Evolutionary conservation across 1,140 invertebrate species (phyloP).

Genomic region (Tetraneura akinire): DNA sequence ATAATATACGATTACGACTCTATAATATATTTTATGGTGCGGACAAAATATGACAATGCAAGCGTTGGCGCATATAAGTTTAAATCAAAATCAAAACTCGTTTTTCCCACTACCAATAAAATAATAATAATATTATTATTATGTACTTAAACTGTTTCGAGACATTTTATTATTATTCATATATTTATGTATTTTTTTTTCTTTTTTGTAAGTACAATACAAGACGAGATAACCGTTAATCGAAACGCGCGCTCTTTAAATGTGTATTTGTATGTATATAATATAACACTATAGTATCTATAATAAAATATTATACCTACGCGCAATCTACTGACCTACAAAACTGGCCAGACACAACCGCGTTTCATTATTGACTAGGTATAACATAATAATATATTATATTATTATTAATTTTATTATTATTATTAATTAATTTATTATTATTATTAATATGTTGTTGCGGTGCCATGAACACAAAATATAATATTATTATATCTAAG

Average conservation of each 20-base stretch:
- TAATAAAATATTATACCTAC: no score
- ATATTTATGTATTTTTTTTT: background rate
- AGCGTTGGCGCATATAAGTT: constrained; percentile 43
- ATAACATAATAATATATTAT: background rate
- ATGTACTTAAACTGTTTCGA: no score
- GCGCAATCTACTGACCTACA: constrained; percentile 48
- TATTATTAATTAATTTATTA: no score
- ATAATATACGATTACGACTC: no score
- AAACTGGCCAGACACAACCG: constrained; percentile 36
- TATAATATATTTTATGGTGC: no score
- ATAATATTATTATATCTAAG: no score
- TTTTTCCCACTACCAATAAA: constrained; percentile 41
- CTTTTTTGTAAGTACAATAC: constrained; percentile 32
- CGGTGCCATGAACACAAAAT: no score
- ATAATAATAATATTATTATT: no score
- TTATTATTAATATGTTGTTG: no score
- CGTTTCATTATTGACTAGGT: constrained; percentile 28
- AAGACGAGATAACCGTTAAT: constrained; percentile 44
- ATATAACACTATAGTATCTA: no score
- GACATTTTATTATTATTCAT: background rate
- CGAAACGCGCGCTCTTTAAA: constrained; percentile 13
- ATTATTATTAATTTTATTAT: no score
- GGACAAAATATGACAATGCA: constrained; percentile 43
- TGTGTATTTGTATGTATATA: background rate
- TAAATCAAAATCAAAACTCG: constrained; percentile 28